Evolutionary conservation across 2,113 vertebrate species (phyloP).

Genomic region (Cyprinus carpio): DNA sequence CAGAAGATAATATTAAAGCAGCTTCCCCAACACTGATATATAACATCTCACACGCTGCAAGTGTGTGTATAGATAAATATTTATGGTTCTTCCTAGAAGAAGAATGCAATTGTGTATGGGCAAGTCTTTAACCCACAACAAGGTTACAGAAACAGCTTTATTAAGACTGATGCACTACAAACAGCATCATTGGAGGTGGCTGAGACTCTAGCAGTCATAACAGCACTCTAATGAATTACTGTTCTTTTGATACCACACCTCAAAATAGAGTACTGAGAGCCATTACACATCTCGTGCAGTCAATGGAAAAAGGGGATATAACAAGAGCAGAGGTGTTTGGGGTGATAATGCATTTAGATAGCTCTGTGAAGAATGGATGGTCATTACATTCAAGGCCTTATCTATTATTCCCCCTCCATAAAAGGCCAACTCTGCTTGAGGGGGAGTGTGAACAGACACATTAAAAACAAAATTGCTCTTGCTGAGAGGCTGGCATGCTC

Average conservation of each 20-base stretch:
- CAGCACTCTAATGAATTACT: background rate
- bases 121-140: background rate
- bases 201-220: conserved; percentile 17
- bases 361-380: background rate
- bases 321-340: conserved; percentile 15
- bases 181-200: conserved; percentile 26
- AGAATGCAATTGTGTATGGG: background rate
- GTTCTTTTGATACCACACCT: background rate
- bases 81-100: background rate
- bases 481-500: conserved; percentile 19
- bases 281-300: background rate
- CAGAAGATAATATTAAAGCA: background rate
- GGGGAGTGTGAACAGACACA: background rate
- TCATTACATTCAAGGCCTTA: conserved; percentile 3
- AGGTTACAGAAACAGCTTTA: background rate
- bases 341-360: conserved; percentile 7
- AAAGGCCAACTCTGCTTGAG: background rate
- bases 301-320: background rate
- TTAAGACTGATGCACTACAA: conserved; percentile 10
- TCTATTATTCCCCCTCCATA: background rate
- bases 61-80: background rate
- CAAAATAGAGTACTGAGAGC: background rate
- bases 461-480: conserved; percentile 15
- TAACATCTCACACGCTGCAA: background rate
- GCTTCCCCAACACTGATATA: background rate